Base-by-base conservation (phyloP, 2,888 invertebrate genomes). In the Tetropium fuscum region DNA sequence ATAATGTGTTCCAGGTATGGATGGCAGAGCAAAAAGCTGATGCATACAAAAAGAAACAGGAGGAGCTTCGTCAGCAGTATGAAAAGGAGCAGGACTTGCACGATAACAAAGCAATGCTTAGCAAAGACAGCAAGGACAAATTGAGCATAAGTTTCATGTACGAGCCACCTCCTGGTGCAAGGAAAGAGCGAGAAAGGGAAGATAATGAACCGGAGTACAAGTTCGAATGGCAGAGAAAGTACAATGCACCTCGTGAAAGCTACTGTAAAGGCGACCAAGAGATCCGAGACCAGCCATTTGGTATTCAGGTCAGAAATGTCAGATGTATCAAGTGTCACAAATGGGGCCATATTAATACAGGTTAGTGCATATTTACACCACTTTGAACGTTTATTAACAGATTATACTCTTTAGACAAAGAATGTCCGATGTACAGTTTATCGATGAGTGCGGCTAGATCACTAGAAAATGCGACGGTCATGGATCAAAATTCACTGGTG, bases 161-260 rank as follows among this genome's bases (percentile, higher is more conserved):
- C 80, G 98, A 99, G 81, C 97, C 98, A 7, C 99, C 99, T 22
- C 98, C 98, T 13, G 98, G 98, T 41, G 93, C 95, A 0, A 94
- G 95, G 70, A 94, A 95, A 75, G 95, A 95, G 80, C 85, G 94
- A 48, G 94, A 95, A 80, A 90, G 93, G 63, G 95, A 95, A 79
- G 94, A 95, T 73, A 93, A 95, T 78, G 97, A 97, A 78, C 95
- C 95, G 0, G 98, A 98, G 74, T 98, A 94, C 76, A 99, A 98
- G 82, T 99, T 99, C 84, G 99, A 99, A 79, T 99, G 99, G 99
- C 99, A 99, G 82, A 87, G 99, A 40, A 98, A 98, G 80, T 99
- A 96, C 76, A 98, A 98, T 84, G 99, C 99, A 3, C 99, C 99
- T 0, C 87, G 99, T 80, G 99, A 99, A 83, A 96, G 96, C 74